Evolutionary conservation across 2,888 invertebrate species (phyloP).

Genomic region (Pheosia tremula): DNA sequence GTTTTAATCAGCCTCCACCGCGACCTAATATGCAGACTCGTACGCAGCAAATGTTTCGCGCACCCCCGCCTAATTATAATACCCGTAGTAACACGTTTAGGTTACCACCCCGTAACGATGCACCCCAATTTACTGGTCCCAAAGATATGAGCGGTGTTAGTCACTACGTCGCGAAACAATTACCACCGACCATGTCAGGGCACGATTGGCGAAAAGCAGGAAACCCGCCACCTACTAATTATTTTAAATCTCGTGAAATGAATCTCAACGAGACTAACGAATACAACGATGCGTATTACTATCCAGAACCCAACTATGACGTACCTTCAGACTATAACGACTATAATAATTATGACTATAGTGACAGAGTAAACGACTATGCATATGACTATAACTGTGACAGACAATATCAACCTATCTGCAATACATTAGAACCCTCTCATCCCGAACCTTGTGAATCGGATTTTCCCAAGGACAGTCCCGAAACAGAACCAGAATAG

Average conservation of each 20-base stretch:
- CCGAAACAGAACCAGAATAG: not conserved
- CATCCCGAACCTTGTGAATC: conserved; percentile 19
- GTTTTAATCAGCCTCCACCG: not conserved
- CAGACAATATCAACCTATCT: not conserved
- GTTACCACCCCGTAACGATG: not conserved
- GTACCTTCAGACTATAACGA: conserved; percentile 20
- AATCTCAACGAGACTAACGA: conserved; percentile 23
- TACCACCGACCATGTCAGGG: too few relatives aligned
- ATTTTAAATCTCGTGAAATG: conserved; percentile 33
- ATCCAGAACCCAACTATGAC: conserved; percentile 21
- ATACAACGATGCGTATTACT: not conserved
- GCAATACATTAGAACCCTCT: not conserved
- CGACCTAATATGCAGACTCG: conserved; percentile 10
- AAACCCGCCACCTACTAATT: conserved; percentile 14
- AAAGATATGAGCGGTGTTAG: too few relatives aligned
- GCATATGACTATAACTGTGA: conserved; percentile 14
- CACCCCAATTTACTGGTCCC: too few relatives aligned
- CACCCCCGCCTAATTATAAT: conserved; percentile 13
- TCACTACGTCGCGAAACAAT: too few relatives aligned
- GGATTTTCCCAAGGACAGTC: not conserved
- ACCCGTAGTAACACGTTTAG: conserved; percentile 4
- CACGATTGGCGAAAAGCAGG: too few relatives aligned
- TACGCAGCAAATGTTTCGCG: conserved; percentile 21
- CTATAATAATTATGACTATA: conserved; percentile 17
- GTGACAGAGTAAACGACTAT: conserved; percentile 21